Base-by-base conservation (phyloP, 2,888 invertebrate genomes). In the Tuta absoluta region DNA sequence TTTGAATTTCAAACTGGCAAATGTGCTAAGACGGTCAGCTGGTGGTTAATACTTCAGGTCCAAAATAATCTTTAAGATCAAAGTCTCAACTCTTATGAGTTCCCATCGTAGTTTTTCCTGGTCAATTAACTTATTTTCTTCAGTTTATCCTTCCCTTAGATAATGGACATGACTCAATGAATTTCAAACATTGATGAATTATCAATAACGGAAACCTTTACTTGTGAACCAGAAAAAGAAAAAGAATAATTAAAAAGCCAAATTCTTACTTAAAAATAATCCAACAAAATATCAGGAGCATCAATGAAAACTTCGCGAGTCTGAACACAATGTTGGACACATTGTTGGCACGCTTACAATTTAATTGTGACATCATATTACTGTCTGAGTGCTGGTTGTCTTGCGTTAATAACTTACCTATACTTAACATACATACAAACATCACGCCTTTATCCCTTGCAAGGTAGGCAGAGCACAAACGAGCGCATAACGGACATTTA, bases 281-380 rank as follows among this genome's bases (percentile, higher is more conserved):
- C 3, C 64, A 59, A 12, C 65, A 65, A 58, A 65, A 65, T 19
- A 62, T 65, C 11, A 21, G 65, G n/a, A 62, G 62, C 17, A 21
- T 65, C 38, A 65, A 65, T 19, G 33, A 49, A 58, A 65, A 65
- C 45, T 49, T 59, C 4, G 11, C 14, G 12, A 24, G 14, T 19
- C 21, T 63, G 2, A 17, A 7, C 10, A 33, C n/a, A n/a, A n/a
- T n/a, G n/a, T n/a, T n/a, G n/a, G n/a, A n/a, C n/a, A n/a, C 28
- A 14, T 21, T 63, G n/a, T 45, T 51, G 4, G 8, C 23, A n/a
- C 8, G 23, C 5, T 5, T 60, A 12, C 51, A 41, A 12, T 23
- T 64, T 23, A 33, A 49, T 19, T 60, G 59, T 53, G 64, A 64
- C 21, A 21, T 64, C 10, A 59, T 64, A 14, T 37, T 64, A 2